Percentiles rank a stretch among this genome's conserved stretches.
Evolutionary conservation across 2,888 invertebrate species (phyloP).

Genomic region (Thumatha senex): DNA sequence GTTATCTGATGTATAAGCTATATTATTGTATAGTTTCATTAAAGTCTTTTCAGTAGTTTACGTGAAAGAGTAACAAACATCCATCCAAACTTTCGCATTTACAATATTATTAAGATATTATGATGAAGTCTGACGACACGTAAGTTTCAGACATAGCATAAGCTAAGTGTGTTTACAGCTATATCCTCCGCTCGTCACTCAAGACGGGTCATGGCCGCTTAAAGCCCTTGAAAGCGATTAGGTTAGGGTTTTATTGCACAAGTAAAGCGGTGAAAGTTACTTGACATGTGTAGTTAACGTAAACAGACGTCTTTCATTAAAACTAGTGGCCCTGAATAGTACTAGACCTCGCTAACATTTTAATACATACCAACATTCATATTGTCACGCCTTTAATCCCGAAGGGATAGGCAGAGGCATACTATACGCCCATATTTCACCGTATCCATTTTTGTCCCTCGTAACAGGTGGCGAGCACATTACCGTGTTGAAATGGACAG

Average conservation of each 20-base stretch:
- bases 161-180: slow-evolving; percentile 40
- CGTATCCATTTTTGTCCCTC: too few relatives aligned
- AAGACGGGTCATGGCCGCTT: slow-evolving; percentile 80
- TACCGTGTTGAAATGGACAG: too few relatives aligned
- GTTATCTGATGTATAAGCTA: too few relatives aligned
- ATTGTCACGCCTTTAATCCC: too few relatives aligned
- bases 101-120: too few relatives aligned
- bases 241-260: slow-evolving; percentile 61
- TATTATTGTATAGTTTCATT: too few relatives aligned
- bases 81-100: too few relatives aligned
- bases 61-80: too few relatives aligned
- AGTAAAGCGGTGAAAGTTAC: slow-evolving; percentile 60
- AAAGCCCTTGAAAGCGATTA: slow-evolving; percentile 79
- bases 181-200: slow-evolving; percentile 56
- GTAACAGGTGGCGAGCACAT: too few relatives aligned
- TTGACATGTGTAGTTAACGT: slow-evolving; percentile 44
- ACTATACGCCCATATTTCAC: too few relatives aligned
- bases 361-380: too few relatives aligned
- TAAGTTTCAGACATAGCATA: slow-evolving; percentile 22
- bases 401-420: too few relatives aligned
- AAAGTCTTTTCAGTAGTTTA: neutral
- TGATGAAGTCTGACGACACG: neutral
- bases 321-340: slow-evolving; percentile 41
- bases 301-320: slow-evolving; percentile 43
- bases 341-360: neutral